These are phyloP conservation scores for Parnassius apollo DNA, from an alignment of 2,888 invertebrate genomes.

Conservation along the genomic window DNA sequence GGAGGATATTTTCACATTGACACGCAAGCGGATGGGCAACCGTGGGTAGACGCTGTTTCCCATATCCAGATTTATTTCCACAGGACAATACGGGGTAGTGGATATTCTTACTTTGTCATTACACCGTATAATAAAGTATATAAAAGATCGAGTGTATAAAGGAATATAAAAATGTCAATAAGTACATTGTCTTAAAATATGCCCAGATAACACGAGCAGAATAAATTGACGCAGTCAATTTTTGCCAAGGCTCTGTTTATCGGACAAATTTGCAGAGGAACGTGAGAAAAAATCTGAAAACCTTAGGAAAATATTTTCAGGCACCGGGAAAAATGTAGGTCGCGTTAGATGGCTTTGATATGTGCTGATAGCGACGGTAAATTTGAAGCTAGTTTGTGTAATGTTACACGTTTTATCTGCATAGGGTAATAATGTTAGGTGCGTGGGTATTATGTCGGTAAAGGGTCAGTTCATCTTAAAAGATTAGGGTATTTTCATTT, in stretches of 20 bases:
- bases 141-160: no score
- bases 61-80: no score
- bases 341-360: conserved; percentile 8
- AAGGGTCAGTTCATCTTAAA: no score
- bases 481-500: no score
- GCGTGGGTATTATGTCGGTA: neutral
- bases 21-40: no score
- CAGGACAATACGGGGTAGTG: no score
- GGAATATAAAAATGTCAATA: conserved; percentile 1
- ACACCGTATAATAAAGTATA: no score
- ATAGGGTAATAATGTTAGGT: neutral
- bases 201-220: conserved; percentile 1
- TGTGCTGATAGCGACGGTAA: conserved; percentile 15
- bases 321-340: conserved; percentile 10
- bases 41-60: no score
- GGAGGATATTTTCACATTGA: no score
- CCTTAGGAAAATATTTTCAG: conserved; percentile 14
- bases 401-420: conserved; percentile 1
- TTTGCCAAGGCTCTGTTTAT: conserved; percentile 9
- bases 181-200: conserved; percentile 2
- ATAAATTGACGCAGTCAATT: conserved; percentile 23
- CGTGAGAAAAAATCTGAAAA: conserved; percentile 17
- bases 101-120: no score
- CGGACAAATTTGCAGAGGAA: conserved; percentile 19
- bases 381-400: conserved; percentile 8